Base-by-base conservation (phyloP, 2,113 vertebrate species). In the Malurus melanocephalus region DNA sequence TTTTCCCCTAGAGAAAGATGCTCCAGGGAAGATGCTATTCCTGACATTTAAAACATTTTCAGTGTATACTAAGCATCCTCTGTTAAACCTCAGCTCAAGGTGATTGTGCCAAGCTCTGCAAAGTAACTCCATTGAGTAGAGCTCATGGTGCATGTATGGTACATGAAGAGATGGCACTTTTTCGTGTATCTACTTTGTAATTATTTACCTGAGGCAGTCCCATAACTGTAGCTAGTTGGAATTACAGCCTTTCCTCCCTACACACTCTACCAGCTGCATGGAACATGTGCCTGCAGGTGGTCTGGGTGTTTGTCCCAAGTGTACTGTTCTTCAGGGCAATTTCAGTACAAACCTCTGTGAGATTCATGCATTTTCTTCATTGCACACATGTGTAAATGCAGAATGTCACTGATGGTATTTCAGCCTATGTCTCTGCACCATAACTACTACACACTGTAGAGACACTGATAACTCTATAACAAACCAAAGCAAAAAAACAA, bases 331-430 rank as follows among this genome's bases (percentile, higher is more conserved):
- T 61, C 26, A 64, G 57, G 35, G 21, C 28, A 62, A 78, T 80
- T 86, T 68, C 65, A 23, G 35, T 11, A 13, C 30, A 59, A 74
- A 72, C 7, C n/a, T 80, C 17, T 57, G 6, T 30, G 55, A 92
- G 87, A 85, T 51, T 49, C 52, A 71, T 64, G 53, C 27, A 55
- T 94, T 93, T 94, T 74, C 60, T 89, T 90, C 42, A 88, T 79
- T 6, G 28, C 67, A 48, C 53, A 55, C 57, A 48, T 66, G 57
- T 74, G 22, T 59, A 88, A 68, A 48, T 57, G 66, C 74, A 92
- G 66, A 85, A 88, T 56, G 40, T 77, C 49, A 67, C 23, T 53
- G 88, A 57, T 53, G 45, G 64, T 78, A 57, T 76, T 38, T 79
- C 56, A 59, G 33, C 65, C 66, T 65, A 22, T 30, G 22, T 49